Conservation (phyloP, 2,888 invertebrate species). For the Philereme transversata region DNA sequence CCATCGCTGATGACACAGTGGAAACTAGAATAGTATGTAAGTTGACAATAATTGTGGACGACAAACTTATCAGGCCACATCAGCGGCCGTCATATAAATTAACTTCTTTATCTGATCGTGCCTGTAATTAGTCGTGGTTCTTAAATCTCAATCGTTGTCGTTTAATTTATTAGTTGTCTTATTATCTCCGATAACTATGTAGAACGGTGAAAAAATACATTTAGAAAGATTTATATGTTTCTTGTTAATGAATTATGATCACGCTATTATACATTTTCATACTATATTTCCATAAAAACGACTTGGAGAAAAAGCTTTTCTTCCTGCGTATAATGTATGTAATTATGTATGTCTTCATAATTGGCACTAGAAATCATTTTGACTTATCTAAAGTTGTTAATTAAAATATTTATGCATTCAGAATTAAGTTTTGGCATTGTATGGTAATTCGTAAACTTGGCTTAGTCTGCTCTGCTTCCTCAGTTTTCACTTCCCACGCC, state of each 20-base stretch:
- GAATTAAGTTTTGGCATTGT: slow-evolving; percentile 27
- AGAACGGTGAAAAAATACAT: too few relatives aligned
- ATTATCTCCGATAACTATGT: slow-evolving; percentile 15
- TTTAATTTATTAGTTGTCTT: slow-evolving; percentile 26
- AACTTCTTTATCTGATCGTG: slow-evolving; percentile 37
- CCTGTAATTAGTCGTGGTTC: slow-evolving; percentile 39
- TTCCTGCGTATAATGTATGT: too few relatives aligned
- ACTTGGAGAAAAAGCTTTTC: too few relatives aligned
- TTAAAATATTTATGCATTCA: slow-evolving; percentile 36
- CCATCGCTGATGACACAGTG: slow-evolving; percentile 6
- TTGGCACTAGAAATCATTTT: slow-evolving; percentile 9
- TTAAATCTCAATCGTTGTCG: slow-evolving; percentile 38
- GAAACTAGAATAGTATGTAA: slow-evolving; percentile 19
- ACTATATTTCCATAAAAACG: too few relatives aligned
- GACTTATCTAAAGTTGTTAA: slow-evolving; percentile 27
- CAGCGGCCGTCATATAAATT: slow-evolving; percentile 14
- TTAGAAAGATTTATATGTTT: too few relatives aligned
- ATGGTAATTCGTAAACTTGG: slow-evolving; percentile 23
- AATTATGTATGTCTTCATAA: neutral
- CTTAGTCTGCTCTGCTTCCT: slow-evolving; percentile 25
- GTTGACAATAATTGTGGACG: slow-evolving; percentile 16
- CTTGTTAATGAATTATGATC: too few relatives aligned
- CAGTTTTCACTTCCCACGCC: slow-evolving; percentile 37
- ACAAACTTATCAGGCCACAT: slow-evolving; percentile 23
- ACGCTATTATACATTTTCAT: too few relatives aligned